Conservation (phyloP, 1,140 invertebrate genomes). For the Drosophila rhopaloa region DNA sequence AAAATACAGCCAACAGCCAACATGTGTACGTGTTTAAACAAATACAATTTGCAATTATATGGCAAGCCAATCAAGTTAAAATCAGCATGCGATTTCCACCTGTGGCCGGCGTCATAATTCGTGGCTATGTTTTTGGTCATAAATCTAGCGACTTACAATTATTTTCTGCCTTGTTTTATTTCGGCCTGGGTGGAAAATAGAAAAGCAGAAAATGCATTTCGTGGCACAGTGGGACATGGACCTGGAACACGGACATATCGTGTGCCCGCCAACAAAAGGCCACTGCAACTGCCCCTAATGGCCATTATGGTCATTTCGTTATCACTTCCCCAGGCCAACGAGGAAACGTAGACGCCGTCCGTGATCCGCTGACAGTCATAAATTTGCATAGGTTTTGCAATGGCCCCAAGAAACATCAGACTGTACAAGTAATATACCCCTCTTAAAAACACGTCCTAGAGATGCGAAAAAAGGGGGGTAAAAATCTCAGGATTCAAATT, state of each 20-base stretch:
- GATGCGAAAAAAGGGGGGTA: not conserved
- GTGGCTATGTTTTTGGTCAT: slow-evolving; percentile 77
- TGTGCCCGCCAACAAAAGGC: slow-evolving; percentile 54
- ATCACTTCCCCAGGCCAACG: slow-evolving; percentile 58
- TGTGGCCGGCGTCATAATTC: slow-evolving; percentile 81
- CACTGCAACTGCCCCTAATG: slow-evolving; percentile 68
- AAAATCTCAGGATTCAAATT: slow-evolving; percentile 58
- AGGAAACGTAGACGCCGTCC: slow-evolving; percentile 58
- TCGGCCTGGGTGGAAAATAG: slow-evolving; percentile 15
- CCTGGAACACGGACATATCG: slow-evolving; percentile 50
- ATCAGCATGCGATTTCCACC: slow-evolving; percentile 82
- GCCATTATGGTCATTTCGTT: slow-evolving; percentile 80
- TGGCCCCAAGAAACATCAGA: slow-evolving; percentile 31
- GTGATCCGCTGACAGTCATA: slow-evolving; percentile 67
- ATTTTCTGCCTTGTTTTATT: slow-evolving; percentile 53
- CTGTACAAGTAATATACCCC: not conserved
- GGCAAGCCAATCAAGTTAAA: slow-evolving; percentile 80
- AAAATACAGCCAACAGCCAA: slow-evolving; percentile 22
- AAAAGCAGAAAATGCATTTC: slow-evolving; percentile 62
- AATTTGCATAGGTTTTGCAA: slow-evolving; percentile 79
- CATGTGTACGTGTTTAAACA: slow-evolving; percentile 75
- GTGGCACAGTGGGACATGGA: slow-evolving; percentile 73
- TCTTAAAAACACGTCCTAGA: not conserved
- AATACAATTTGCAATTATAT: slow-evolving; percentile 82
- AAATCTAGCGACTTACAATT: slow-evolving; percentile 82